Evolutionary conservation across 1,140 invertebrate species (phyloP), one percentile per base, ranked within the genome.

Genomic region (Scaptodrosophila lebanonensis): DNA sequence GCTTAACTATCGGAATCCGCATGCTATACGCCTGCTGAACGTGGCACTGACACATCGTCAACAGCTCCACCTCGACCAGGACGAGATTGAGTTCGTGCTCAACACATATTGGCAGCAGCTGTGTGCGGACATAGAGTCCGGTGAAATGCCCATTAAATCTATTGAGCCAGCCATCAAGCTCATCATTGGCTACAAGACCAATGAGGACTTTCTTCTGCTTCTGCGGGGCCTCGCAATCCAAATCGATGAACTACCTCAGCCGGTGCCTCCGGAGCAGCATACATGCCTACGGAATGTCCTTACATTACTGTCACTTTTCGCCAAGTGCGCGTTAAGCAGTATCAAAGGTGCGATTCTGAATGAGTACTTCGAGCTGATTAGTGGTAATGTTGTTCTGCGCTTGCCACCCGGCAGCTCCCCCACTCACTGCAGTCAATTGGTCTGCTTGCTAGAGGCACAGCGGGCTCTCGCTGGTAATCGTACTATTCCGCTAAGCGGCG

Each of bases 291-390:
- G 40, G 13, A 84, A 86, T 44, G 58, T 85, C 0, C 53, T 85
- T 5, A 60, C 49, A 0, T 9, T 85, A 8, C 32, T 86, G 3
- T 33, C 40, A 4, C 42, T 82, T 3, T 72, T 83, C 12, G 59
- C 84, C 42, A 86, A 84, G 15, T 84, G 73, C 32, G 66, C 77
- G 1, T 66, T 85, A 16, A 86, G 82, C 59, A 66, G 54, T 17
- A 69, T 83, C 18, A 86, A 86, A 27, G 83, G 66, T 13, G 83
- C 75, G 16, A 86, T 86, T 66, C 77, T 86, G 13, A 86, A 84
- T 29, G 85, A 84, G 13, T 56, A 85, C 25, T 86, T 86, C 22
- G 70, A 83, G 47, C 18, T 75, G 8, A 66, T 86, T 18, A 84
- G 40, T 25, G 62, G 50, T 27, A 68, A 50, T 15, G 57, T 52